Base-by-base conservation (phyloP, 2,888 invertebrate species). In the Dicyrtoma fusca region DNA sequence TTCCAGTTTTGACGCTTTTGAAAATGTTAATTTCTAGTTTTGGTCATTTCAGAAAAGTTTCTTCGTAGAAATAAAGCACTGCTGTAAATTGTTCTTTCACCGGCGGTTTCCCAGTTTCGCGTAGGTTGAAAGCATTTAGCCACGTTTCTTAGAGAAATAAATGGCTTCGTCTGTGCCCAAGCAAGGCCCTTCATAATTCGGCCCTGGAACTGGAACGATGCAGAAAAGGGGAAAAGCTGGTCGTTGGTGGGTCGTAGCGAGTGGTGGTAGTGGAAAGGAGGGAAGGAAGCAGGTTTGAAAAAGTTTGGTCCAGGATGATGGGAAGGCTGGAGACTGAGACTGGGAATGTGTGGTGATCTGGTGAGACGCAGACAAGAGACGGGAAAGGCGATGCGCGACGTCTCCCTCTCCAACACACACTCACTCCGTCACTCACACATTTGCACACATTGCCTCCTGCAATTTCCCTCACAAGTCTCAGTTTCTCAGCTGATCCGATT, bases 401-500 rank as follows among this genome's bases (percentile, higher is more conserved):
- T 68, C 26, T 1, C 21, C 13, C 47, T 14, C 45, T 14, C 5
- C 47, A 42, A 63, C 21, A 45, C n/a, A 21, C 63, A 47, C 49
- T 17, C 14, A 5, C 49, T 49, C 14, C 17, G n/a, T 49, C 49
- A 4, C 49, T 49, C 49, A 17, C 49, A 49, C 49, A 17, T n/a
- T n/a, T n/a, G n/a, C 34, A 34, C n/a, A 21, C 63, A 47, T 17
- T 53, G 10, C 19, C 53, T 53, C 19, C 6, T 8, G 8, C 53
- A 10, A 17, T 17, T 21, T 53, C 53, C 17, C 19, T 17, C 59
- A 21, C 64, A 55, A 55, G 63, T 65, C 71, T 71, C 74, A 71
- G 74, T 74, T 74, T 71, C 71, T 57, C 74, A 74, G 74, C 74
- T 74, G 74, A 74, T 74, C 71, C 53, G 74, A 73, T 74, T 71